Percentiles rank a stretch among this genome's conserved stretches.
phyloP scores from a whole-genome alignment of 2,113 vertebrate genomes.

The Corapipo altera region DNA sequence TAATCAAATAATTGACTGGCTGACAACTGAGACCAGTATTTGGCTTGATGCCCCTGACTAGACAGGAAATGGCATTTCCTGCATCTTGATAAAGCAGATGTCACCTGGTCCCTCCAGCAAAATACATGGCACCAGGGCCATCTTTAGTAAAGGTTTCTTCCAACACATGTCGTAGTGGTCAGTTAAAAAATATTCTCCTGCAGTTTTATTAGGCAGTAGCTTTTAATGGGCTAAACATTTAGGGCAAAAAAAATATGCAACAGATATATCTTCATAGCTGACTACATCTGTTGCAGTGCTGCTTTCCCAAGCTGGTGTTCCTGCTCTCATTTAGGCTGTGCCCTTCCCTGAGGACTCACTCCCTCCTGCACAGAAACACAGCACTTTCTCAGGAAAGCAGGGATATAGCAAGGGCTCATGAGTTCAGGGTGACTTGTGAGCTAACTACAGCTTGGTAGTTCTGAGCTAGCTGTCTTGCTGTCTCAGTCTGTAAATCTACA shows the following conservation, averaged over 20 bases:
- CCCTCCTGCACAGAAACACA: background rate
- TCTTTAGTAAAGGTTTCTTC: background rate
- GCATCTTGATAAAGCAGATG: constrained; percentile 39
- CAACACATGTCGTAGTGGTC: background rate
- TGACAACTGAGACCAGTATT: constrained; percentile 19
- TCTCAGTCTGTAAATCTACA: background rate
- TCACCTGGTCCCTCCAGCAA: constrained; percentile 31
- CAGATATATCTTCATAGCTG: background rate
- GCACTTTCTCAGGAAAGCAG: background rate
- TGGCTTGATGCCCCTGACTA: constrained; percentile 22
- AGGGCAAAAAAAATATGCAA: background rate
- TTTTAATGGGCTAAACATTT: background rate
- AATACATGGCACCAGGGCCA: background rate
- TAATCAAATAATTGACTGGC: constrained; percentile 48
- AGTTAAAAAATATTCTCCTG: background rate
- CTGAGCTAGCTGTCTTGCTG: background rate
- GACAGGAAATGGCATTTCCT: constrained; percentile 36
- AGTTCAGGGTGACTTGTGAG: background rate
- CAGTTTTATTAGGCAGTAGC: background rate
- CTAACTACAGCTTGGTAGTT: background rate
- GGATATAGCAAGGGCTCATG: rapidly evolving
- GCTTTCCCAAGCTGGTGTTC: background rate
- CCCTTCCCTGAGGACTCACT: background rate
- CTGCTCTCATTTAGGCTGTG: background rate
- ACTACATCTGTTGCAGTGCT: background rate